These are phyloP conservation scores for Lacerta agilis DNA, from an alignment of 2,797 vertebrate genomes.

Conservation along the genomic window DNA sequence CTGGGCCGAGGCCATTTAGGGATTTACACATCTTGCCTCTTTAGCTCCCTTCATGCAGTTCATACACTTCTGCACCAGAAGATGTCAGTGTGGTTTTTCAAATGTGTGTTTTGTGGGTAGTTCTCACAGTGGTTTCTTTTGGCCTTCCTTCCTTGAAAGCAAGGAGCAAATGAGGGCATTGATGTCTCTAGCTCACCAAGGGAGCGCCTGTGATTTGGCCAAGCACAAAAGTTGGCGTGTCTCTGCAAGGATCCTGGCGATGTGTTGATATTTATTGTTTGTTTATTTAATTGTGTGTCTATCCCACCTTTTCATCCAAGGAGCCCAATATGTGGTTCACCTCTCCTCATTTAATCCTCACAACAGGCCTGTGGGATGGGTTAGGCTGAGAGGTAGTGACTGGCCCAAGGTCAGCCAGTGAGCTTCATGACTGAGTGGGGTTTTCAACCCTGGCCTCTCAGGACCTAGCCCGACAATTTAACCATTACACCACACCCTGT, in stretches of 20 bases:
- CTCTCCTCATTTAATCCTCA: no score
- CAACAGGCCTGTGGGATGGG: background rate
- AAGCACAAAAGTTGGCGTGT: no score
- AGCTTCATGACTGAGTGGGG: no score
- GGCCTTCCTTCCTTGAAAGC: background rate
- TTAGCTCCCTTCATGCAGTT: background rate
- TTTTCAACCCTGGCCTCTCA: no score
- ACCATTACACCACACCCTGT: no score
- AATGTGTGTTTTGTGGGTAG: background rate
- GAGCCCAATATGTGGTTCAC: no score
- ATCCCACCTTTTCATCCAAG: no score
- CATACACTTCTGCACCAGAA: constrained; percentile 12
- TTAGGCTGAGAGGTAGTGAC: background rate
- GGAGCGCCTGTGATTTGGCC: background rate
- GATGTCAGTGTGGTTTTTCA: constrained; percentile 56
- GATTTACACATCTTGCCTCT: background rate
- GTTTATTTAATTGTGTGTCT: no score
- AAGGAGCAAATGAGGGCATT: background rate
- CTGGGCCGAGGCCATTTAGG: fast-evolving
- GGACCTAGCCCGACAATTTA: no score
- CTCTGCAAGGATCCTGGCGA: background rate
- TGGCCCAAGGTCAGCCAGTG: no score
- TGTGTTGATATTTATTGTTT: no score
- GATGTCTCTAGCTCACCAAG: background rate
- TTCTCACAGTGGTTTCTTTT: background rate